Evolutionary conservation across 2,888 invertebrate species (phyloP).

Genomic region (Gastracanthus pulcherrimus): DNA sequence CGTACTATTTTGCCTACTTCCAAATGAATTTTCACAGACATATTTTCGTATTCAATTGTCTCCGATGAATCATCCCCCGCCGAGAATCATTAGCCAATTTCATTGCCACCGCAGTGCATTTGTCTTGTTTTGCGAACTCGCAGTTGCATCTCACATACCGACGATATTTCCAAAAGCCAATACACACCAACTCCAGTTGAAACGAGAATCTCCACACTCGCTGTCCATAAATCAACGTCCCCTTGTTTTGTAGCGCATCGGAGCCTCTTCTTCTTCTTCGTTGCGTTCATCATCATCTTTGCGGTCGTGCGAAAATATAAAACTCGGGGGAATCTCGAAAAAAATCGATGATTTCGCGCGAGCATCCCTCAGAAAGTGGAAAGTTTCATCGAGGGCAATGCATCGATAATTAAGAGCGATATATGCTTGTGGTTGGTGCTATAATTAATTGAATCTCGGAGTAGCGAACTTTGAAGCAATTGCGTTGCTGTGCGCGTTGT

Average conservation of each 20-base stretch:
- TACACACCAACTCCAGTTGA: neutral
- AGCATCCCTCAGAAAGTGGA: slow-evolving; percentile 60
- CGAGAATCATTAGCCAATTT: neutral
- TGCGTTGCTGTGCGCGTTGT: neutral
- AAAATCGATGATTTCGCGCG: slow-evolving; percentile 33
- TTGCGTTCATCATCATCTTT: neutral
- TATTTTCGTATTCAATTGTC: neutral
- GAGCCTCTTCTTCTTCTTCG: neutral
- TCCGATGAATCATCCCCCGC: neutral
- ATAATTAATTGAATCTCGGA: slow-evolving; percentile 66
- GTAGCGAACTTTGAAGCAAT: slow-evolving; percentile 30
- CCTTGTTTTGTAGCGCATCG: slow-evolving; percentile 29
- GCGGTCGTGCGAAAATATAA: neutral
- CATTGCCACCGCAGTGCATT: neutral
- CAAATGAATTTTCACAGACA: too few relatives aligned
- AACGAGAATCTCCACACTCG: neutral
- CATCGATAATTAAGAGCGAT: slow-evolving; percentile 67
- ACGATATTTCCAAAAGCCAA: neutral
- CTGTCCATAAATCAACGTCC: slow-evolving; percentile 24
- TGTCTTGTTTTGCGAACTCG: neutral
- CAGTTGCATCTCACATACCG: neutral
- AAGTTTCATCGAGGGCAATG: slow-evolving; percentile 69
- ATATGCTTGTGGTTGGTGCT: neutral
- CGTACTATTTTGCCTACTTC: too few relatives aligned
- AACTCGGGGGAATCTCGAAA: neutral